Base-by-base conservation (phyloP, 2,113 vertebrate genomes). In the Ciconia stormi region DNA sequence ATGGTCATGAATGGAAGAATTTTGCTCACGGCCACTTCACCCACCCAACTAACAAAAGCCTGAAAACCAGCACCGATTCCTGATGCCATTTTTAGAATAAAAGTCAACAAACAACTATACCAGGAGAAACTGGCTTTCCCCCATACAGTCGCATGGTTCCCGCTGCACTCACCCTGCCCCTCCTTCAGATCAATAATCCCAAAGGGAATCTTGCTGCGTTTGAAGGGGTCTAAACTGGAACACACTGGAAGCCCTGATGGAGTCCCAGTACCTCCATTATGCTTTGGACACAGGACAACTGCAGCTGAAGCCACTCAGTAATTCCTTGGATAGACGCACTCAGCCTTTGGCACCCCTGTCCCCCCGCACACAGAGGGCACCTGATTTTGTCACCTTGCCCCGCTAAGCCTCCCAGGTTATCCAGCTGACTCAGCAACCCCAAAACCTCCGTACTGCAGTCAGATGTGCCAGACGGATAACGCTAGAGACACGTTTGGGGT, bases 111-210 rank as follows among this genome's bases (percentile, higher is more conserved):
- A 2, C 19, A 7, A 12, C 9, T 11, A 3, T 7, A 72, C 20
- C 13, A 32, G 42, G 44, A 63, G 59, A 69, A 73, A 49, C 0
- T 10, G 44, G 49, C 19, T 50, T 30, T n/a, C 40, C 14, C 14
- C 26, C 34, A 22, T 1, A 16, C 30, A 26, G 56, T 3, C 2
- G 0, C 23, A 7, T 1, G 40, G 73, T 0, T 88, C 50, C 56
- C 61, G 29, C 79, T 65, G 71, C 32, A 7, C n/a, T 62, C 13
- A 0, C 18, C 71, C 47, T 27, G 36, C 21, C 36, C 36, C 42
- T 82, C 47, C 30, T 56, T 36, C 59, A 20, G 30, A 44, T 17
- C 55, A 9, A 5, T 7, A 44, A 56, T 2, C 63, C 62, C 40
- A 27, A 30, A 53, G 10, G 14, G 53, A 58, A 8, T 7, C 38